A percentile compares a stretch with the other conserved stretches of the same genome.
Evolutionary conservation across 2,888 invertebrate genomes (phyloP).

Genomic region (Brenthis ino): DNA sequence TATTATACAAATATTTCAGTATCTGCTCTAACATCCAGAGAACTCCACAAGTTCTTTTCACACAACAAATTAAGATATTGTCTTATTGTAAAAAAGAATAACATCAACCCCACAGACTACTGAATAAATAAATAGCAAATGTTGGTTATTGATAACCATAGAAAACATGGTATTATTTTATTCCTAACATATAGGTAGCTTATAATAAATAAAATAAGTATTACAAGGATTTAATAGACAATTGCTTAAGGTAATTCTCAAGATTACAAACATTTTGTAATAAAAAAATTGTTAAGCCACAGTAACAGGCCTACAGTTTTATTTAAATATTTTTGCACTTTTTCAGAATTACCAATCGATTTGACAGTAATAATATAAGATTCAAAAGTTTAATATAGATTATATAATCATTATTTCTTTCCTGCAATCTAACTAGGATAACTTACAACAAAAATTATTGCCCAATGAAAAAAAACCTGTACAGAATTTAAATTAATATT

Average conservation of each 20-base stretch:
- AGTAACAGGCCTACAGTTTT: neutral
- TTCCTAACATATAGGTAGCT: constrained; percentile 5
- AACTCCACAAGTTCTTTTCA: constrained; percentile 39
- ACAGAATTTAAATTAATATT: too few species aligned
- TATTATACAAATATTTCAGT: constrained; percentile 47
- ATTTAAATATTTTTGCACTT: neutral
- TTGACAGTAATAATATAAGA: too few species aligned
- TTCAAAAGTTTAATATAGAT: too few species aligned
- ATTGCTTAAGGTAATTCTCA: neutral
- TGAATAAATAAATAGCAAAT: constrained; percentile 17
- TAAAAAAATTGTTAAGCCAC: neutral
- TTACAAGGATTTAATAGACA: neutral
- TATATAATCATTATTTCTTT: too few species aligned
- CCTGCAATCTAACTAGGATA: too few species aligned
- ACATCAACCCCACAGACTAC: constrained; percentile 27
- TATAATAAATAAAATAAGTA: constrained; percentile 17
- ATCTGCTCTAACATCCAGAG: constrained; percentile 38
- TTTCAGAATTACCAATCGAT: too few species aligned
- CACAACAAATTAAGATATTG: constrained; percentile 27
- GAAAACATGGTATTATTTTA: constrained; percentile 8
- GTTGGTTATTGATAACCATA: constrained; percentile 6
- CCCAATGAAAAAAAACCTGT: too few species aligned
- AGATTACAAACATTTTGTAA: neutral
- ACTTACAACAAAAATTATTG: too few species aligned
- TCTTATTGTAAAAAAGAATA: constrained; percentile 26